Evolutionary conservation across 1,140 invertebrate species (phyloP), one percentile per base, ranked within the genome.

Genomic region (Aphelinus certus): DNA sequence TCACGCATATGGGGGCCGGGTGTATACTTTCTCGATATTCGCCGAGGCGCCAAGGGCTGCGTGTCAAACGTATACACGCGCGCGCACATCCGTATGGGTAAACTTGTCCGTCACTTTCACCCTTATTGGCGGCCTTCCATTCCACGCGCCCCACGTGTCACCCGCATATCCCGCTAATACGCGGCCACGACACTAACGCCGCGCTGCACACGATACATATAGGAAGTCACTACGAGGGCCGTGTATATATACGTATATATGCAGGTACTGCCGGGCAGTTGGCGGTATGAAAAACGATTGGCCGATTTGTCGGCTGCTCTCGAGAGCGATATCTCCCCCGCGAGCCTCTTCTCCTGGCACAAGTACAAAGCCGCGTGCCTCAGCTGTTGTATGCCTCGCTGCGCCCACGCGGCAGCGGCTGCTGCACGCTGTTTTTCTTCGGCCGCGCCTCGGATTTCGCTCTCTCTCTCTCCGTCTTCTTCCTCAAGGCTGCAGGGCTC

Each of bases 241-340:
- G 26, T 26, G 26, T 26, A 26, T 26, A 26, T 26, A 26, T 26
- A 26, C 26, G 26, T 26, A 26, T 26, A 26, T 26, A 26, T 26
- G 26, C 26, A 26, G 26, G 26, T 26, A 26, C 47, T 9, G 4
- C 51, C 6, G 9, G 1, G 67, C 0, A 3, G 9, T 58, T n/a
- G 66, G 26, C 26, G 66, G 51, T 43, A 71, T 70, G 73, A 71
- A 57, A 60, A 58, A 42, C 60, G 66, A 66, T 61, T 60, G 55
- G 68, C 61, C 68, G 74, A 76, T 65, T 76, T 76, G 63, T 76
- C 74, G 66, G 56, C 66, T 76, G n/a, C 49, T 55, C 64, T 60
- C 42, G 51, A 45, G 51, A n/a, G 10, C 49, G 67, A 73, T 47
- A 64, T 66, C 69, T 58, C 45, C 55, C 67, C n/a, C 57, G 56